Evolutionary conservation across 1,140 invertebrate species (phyloP), one percentile per base, ranked within the genome.

Genomic region (Amphibalanus amphitrite): DNA sequence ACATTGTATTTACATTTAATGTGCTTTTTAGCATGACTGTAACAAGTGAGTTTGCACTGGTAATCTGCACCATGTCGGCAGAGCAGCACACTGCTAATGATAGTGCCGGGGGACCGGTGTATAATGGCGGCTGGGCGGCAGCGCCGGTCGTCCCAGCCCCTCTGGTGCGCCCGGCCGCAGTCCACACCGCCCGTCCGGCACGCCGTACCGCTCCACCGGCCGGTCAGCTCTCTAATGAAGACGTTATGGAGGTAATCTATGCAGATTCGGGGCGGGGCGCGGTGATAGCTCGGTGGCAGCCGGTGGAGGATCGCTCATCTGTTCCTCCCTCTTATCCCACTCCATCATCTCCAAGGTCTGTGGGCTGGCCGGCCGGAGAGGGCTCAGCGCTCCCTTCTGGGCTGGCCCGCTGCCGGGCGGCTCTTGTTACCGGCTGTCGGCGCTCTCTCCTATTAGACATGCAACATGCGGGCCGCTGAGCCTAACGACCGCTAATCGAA

Each of bases 1-100:
- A 59, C 47, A 59, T 59, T 59, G 47, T 59, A 59, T 59, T 59
- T 59, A 59, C 47, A 59, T 59, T 59, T 59, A 59, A 59, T 59
- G 47, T 13, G 20, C 47, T 59, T 59, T 59, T 59, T 59, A 59
- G 47, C 47, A 59, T 59, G 47, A 23, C 47, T 23, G 20, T 59
- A 59, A 59, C 47, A 59, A 59, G 47, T 59, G 47, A 59, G 47
- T 59, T 59, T 59, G 47, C 47, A 59, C 47, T 59, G 10, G 47
- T 59, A 59, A 59, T 59, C 10, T 13, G 47, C 1, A 3, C 23
- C 1, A 20, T 20, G 47, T 20, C 47, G 10, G 47, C 6, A 59
- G 47, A 59, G 47, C 47, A 59, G 47, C 47, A 1, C n/a, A n/a
- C n/a, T n/a, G n/a, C 1, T 59, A 59, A 59, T 59, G 47, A 59